Evolutionary conservation across 2,113 vertebrate genomes (phyloP).

Genomic region (Scolopax mira): DNA sequence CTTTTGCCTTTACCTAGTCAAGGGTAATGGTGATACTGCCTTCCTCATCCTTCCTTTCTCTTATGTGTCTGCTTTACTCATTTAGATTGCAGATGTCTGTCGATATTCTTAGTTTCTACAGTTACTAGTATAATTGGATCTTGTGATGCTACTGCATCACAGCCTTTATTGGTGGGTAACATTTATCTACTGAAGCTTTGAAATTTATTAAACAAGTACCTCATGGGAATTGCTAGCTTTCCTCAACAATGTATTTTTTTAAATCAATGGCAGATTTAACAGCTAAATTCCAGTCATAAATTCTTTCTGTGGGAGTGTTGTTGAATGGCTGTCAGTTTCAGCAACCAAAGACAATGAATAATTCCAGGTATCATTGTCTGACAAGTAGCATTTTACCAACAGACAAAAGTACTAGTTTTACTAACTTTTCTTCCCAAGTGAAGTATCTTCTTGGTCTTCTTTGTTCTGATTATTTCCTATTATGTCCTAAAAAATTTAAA

Average conservation of each 20-base stretch:
- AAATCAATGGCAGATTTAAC: background rate
- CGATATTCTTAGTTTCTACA: background rate
- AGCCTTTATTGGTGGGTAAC: background rate
- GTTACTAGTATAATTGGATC: background rate
- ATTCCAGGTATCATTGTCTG: background rate
- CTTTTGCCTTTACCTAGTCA: background rate
- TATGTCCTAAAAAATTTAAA: background rate
- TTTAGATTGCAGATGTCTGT: background rate
- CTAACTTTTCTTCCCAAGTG: background rate
- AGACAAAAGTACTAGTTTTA: background rate
- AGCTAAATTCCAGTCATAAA: slow-evolving; percentile 1
- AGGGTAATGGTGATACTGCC: background rate
- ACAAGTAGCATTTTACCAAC: background rate
- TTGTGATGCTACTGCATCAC: background rate
- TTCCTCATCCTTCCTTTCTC: background rate
- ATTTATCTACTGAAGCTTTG: background rate
- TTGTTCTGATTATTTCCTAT: background rate
- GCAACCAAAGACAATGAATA: background rate
- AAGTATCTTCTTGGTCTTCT: background rate
- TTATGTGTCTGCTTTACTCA: background rate
- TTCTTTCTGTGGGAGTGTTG: background rate
- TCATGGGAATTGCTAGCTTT: background rate
- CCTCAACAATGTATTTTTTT: background rate
- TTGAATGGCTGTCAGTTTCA: background rate
- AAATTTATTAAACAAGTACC: background rate